phyloP scores from a whole-genome alignment of 1,140 invertebrate genomes.

The Linepithema humile region DNA sequence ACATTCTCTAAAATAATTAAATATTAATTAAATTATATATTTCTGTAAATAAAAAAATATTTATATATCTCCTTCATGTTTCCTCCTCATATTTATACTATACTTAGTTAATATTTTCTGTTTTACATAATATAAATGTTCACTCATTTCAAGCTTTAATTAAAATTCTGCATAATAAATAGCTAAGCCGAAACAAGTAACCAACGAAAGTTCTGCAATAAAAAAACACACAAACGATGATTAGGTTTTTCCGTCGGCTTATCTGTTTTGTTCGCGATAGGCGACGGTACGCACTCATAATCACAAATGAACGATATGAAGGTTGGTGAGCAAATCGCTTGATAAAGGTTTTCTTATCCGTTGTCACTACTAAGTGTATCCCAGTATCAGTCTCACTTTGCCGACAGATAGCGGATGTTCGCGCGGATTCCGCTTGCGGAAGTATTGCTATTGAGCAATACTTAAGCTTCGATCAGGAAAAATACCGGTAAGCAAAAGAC shows the following conservation, averaged over 20 bases:
- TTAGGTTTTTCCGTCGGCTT: conserved; percentile 4
- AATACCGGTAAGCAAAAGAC: neutral
- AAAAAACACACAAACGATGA: neutral
- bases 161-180: no score
- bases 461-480: no score
- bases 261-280: conserved; percentile 51
- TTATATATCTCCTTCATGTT: no score
- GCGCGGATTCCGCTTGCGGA: neutral
- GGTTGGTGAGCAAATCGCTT: conserved; percentile 1
- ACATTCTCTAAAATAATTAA: no score
- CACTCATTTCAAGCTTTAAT: no score
- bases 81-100: no score
- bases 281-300: neutral
- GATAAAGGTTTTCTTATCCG: conserved; percentile 64
- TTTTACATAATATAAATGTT: no score
- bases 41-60: no score
- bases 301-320: conserved; percentile 38
- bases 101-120: no score
- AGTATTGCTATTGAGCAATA: neutral
- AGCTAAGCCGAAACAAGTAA: no score
- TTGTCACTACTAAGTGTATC: conserved; percentile 27
- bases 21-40: no score
- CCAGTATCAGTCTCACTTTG: neutral
- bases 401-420: neutral
- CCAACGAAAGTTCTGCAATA: neutral